These are phyloP conservation scores for Stratiomys singularior DNA, from an alignment of 2,888 invertebrate genomes.

Conservation along the genomic window DNA sequence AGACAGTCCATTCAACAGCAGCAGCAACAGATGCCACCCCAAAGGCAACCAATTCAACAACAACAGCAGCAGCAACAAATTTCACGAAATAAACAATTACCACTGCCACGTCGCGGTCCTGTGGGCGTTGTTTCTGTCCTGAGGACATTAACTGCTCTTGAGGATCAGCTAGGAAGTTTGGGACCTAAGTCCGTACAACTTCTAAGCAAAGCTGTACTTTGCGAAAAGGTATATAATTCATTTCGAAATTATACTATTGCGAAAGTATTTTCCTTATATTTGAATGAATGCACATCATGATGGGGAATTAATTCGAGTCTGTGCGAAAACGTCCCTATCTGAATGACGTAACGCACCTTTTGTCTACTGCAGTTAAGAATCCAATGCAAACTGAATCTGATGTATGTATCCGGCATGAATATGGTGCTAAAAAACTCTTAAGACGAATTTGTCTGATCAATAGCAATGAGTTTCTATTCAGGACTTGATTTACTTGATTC, in stretches of 20 bases:
- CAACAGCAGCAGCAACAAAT: background rate
- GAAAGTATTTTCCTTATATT: background rate
- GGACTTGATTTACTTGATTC: too few relatives aligned
- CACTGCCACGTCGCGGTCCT: constrained; percentile 26
- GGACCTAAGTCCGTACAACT: constrained; percentile 52
- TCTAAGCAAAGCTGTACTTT: constrained; percentile 49
- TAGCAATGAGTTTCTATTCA: too few relatives aligned
- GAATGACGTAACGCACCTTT: background rate
- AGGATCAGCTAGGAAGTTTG: constrained; percentile 52
- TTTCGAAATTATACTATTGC: background rate
- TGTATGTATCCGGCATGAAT: too few relatives aligned
- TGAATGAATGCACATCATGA: background rate
- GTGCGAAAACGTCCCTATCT: background rate
- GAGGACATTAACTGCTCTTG: constrained; percentile 51
- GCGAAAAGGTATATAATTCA: constrained; percentile 51
- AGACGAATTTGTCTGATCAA: too few relatives aligned
- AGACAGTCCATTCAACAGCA: background rate
- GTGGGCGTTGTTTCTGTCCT: constrained; percentile 50
- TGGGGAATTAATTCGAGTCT: background rate
- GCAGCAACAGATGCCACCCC: background rate
- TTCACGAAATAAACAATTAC: background rate
- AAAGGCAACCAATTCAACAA: background rate
- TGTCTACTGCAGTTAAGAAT: too few relatives aligned
- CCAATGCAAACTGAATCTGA: too few relatives aligned
- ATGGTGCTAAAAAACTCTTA: too few relatives aligned